phyloP scores from a whole-genome alignment of 2,113 vertebrate species.

The Nestor notabilis region DNA sequence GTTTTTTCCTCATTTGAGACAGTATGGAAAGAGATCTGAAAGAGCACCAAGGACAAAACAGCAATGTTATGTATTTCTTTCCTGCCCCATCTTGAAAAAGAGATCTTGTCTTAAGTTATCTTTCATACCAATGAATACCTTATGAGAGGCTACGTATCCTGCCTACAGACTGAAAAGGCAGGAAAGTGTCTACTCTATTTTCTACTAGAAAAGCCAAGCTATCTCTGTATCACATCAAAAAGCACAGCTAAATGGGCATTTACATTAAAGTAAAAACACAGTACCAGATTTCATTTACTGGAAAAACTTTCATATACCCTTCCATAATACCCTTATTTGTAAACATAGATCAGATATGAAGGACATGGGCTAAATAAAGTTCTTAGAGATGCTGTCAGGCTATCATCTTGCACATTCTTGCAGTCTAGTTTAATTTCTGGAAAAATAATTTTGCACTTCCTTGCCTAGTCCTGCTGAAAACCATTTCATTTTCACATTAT shows the following conservation, averaged over 20 bases:
- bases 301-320: not conserved
- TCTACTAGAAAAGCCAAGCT: not conserved
- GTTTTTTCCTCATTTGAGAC: not conserved
- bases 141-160: not conserved
- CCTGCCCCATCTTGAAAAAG: not conserved
- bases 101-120: not conserved
- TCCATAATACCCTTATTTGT: not conserved
- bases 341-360: not conserved
- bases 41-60: not conserved
- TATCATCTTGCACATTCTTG: not conserved
- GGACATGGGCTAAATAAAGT: not conserved
- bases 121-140: not conserved
- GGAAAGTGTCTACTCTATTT: not conserved
- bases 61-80: not conserved
- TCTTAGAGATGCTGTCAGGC: not conserved
- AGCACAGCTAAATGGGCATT: not conserved
- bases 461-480: conserved; percentile 4
- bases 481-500: conserved; percentile 7
- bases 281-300: not conserved
- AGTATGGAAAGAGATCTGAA: not conserved
- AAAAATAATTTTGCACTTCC: not conserved
- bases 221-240: not conserved
- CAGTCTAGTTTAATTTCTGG: not conserved
- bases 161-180: not conserved
- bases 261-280: not conserved